Evolutionary conservation across 1,140 invertebrate species (phyloP).

Genomic region (Zaprionus gabonicus): DNA sequence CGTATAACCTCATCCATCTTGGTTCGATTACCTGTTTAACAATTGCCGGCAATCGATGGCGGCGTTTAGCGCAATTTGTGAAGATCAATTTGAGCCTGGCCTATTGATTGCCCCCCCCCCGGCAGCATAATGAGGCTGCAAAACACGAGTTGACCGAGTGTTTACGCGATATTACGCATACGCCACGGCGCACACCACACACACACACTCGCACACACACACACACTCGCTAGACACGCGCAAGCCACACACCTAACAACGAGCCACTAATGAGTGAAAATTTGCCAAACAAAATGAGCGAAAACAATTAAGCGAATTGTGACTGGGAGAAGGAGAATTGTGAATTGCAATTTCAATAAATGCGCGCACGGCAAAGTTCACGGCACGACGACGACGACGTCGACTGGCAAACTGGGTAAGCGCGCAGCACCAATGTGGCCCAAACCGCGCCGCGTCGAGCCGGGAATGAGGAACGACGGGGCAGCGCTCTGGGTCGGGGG

Average conservation of each 20-base stretch:
- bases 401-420: slow-evolving; percentile 40
- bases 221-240: slow-evolving; percentile 5
- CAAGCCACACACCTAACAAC: slow-evolving; percentile 25
- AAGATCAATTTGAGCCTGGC: slow-evolving; percentile 23
- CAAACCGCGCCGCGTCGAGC: background rate
- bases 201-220: slow-evolving; percentile 4
- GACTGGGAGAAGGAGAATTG: slow-evolving; percentile 55
- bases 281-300: slow-evolving; percentile 55
- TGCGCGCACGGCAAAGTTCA: slow-evolving; percentile 68
- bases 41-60: slow-evolving; percentile 9
- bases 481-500: slow-evolving; percentile 5
- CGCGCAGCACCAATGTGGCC: slow-evolving; percentile 12
- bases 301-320: slow-evolving; percentile 71
- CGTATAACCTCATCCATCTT: background rate
- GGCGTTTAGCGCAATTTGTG: slow-evolving; percentile 36
- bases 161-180: slow-evolving; percentile 59
- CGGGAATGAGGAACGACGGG: slow-evolving; percentile 9
- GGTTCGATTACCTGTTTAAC: slow-evolving; percentile 10
- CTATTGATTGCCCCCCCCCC: slow-evolving; percentile 33
- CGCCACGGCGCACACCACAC: slow-evolving; percentile 27
- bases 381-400: slow-evolving; percentile 38
- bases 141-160: slow-evolving; percentile 25
- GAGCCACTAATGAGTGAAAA: slow-evolving; percentile 70
- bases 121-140: slow-evolving; percentile 27
- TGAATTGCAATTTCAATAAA: slow-evolving; percentile 76